Base-by-base conservation (phyloP, 2,888 invertebrate genomes). In the Beris chalybata region DNA sequence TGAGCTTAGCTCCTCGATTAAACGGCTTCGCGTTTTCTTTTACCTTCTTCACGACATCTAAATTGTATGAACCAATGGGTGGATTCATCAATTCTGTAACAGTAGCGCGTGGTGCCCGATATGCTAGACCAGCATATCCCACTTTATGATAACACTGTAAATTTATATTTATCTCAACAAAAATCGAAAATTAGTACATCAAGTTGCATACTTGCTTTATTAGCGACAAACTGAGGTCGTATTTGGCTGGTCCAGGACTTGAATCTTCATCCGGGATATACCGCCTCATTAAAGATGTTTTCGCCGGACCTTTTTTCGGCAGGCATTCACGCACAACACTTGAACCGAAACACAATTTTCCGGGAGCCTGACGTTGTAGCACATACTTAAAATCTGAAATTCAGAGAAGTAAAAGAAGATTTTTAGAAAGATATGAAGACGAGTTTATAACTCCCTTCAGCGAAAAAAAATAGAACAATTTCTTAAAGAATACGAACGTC, bases 351-450 rank as follows among this genome's bases (percentile, higher is more conserved):
- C 84, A 85, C 68, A 85, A 77, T 1, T 76, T 79, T 0, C 84
- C 81, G 13, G 77, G 76, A 9, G 73, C 72, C 50, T 83, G 81
- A 68, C 83, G 81, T 55, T 82, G 84, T 48, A 85, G 83, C n/a
- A 85, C 82, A 75, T 85, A 85, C 70, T 83, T 82, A 69, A 85
- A 85, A 74, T 83, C 85, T 85, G 73, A 4, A 56, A 32, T 30
- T 32, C 32, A 56, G 11, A 45, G 6, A 11, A 58, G 22, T 13
- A n/a, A 5, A 13, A 32, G 5, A 7, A 1, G 5, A 38, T 9
- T 38, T 38, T 57, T 57, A 43, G 7, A 30, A 22, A 15, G 4
- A 15, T 15, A 22, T 52, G 52, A 29, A 11, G 52, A 52, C 29
- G 22, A 15, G 15, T 4, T 29, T 31, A 22, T n/a, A 55, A 7